These are phyloP conservation scores for Cephalopterus ornatus DNA, from an alignment of 2,113 vertebrate species.

Conservation along the genomic window DNA sequence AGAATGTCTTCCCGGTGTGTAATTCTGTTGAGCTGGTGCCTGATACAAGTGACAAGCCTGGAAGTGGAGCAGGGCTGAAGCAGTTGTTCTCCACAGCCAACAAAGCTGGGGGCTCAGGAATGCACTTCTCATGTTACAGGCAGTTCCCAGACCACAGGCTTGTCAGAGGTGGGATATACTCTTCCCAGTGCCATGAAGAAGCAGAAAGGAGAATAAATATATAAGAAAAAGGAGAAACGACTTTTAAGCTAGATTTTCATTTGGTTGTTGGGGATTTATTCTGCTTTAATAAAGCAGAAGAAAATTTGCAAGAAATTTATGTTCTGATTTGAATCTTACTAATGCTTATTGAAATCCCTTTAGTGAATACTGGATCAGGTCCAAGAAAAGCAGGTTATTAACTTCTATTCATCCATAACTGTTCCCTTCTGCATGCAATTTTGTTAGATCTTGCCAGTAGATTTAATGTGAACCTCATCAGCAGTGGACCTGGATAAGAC, in stretches of 20 bases:
- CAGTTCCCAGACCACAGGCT: not conserved
- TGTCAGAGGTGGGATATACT: not conserved
- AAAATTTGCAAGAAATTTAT: slow-evolving; percentile 6
- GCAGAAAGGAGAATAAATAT: not conserved
- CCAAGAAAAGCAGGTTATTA: slow-evolving; percentile 36
- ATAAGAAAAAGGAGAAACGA: not conserved
- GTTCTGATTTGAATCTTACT: not conserved
- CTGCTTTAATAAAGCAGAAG: not conserved
- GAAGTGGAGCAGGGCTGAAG: not conserved
- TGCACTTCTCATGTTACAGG: not conserved
- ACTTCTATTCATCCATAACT: not conserved
- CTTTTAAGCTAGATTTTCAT: not conserved
- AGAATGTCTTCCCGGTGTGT: not conserved
- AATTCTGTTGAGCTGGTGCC: not conserved
- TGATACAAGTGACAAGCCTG: accelerated
- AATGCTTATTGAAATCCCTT: not conserved
- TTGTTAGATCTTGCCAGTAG: not conserved
- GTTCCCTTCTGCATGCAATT: not conserved
- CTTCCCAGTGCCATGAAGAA: not conserved
- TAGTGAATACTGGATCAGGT: not conserved
- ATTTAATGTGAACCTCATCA: not conserved
- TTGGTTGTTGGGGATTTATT: accelerated
- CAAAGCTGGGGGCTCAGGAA: not conserved
- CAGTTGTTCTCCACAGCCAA: not conserved
- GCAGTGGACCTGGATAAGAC: not conserved